Conservation (phyloP, 2,797 vertebrate genomes). For the Paedocypris micromegethes region DNA sequence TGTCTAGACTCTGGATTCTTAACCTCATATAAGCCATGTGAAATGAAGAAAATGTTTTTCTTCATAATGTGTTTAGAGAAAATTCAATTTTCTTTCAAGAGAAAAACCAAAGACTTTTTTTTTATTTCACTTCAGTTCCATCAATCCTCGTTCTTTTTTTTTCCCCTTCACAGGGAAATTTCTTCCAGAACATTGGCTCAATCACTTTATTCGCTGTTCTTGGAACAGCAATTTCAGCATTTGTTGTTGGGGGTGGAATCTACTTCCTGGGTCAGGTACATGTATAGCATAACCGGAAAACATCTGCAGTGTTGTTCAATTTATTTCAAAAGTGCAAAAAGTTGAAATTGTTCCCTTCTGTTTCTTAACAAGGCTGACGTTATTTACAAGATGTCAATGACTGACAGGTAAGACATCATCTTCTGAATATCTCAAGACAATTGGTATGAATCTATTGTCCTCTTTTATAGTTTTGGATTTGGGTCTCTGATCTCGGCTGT, state of each 20-base stretch:
- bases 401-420: constrained; percentile 82
- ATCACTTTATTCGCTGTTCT: constrained; percentile 95
- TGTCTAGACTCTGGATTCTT: no score
- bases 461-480: constrained; percentile 82
- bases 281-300: not conserved
- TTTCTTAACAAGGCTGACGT: constrained; percentile 85
- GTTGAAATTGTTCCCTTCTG: constrained; percentile 29
- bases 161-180: constrained; percentile 82
- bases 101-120: no score
- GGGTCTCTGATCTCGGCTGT: constrained; percentile 96
- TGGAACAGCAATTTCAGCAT: constrained; percentile 93
- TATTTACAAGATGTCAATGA: constrained; percentile 98
- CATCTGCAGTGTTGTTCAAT: no score
- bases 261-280: constrained; percentile 93
- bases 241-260: constrained; percentile 96
- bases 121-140: no score
- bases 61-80: no score
- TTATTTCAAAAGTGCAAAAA: not conserved
- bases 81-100: no score
- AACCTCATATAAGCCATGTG: no score
- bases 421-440: not conserved
- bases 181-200: constrained; percentile 98
- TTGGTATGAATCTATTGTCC: not conserved
- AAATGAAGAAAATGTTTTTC: no score
- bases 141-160: not conserved